Conservation (phyloP, 2,888 invertebrate species). For the Parnassius apollo region DNA sequence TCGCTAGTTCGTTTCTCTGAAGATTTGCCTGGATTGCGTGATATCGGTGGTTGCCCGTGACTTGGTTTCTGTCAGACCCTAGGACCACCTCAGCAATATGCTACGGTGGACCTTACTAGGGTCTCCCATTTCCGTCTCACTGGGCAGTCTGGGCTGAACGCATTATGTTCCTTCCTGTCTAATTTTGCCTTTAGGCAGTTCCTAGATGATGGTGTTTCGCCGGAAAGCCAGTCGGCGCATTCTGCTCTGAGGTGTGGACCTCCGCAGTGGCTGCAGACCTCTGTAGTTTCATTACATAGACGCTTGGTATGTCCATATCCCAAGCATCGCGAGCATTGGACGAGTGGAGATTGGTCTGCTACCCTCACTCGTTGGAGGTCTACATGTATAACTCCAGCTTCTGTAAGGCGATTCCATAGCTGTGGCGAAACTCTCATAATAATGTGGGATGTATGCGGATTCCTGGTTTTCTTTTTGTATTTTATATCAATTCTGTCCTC, state of each 20-base stretch:
- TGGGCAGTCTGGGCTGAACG: too few species aligned
- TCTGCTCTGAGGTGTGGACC: neutral
- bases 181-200: neutral
- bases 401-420: neutral
- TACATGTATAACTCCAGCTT: too few species aligned
- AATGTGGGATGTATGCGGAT: neutral
- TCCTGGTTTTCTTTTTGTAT: neutral
- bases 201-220: neutral
- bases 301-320: too few species aligned
- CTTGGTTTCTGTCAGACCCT: too few species aligned
- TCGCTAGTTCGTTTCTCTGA: neutral
- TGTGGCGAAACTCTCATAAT: neutral
- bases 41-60: neutral
- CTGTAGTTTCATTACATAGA: too few species aligned
- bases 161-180: neutral
- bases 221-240: neutral
- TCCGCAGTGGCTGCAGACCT: conserved; percentile 2
- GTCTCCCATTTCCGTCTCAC: neutral
- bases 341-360: too few species aligned
- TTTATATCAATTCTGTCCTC: neutral
- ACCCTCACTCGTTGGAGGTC: too few species aligned
- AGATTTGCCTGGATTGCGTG: neutral
- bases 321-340: too few species aligned
- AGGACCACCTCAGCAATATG: neutral
- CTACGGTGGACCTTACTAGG: neutral